Base-by-base conservation (phyloP, 2,888 invertebrate genomes). In the Acleris cristana region DNA sequence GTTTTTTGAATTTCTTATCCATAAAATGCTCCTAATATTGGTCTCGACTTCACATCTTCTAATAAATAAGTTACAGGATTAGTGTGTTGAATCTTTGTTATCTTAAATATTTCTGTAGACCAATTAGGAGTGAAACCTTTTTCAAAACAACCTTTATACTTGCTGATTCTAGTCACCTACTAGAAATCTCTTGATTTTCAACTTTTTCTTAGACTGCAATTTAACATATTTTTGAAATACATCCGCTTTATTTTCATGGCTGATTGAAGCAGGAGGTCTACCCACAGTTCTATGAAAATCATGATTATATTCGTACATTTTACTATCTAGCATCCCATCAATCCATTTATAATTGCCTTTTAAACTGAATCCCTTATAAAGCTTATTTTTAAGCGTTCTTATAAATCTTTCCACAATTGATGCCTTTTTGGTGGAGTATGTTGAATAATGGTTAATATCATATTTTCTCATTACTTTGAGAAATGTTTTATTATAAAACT, bases 21-120 rank as follows among this genome's bases (percentile, higher is more conserved):
- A 70, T 80, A 81, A 70, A 82, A 81, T n/a, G 73, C 72, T 44
- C 79, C 79, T 67, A 73, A 72, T 44, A 84, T 79, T 12, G 69
- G 60, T 60, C 80, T 59, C 49, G 74, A 67, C 59, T 72, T 60
- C 16, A 5, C 14, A 51, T 60, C 51, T 60, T 49, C 30, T 49
- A 49, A 18, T 26, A 26, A 44, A 51, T 78, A 79, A 51, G 75
- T 76, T 23, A 64, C 55, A 10, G 79, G 79, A 61, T 74, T 70
- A 18, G 76, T 79, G 45, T 71, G 40, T 58, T 73, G 65, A 26
- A 78, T 23, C 23, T 23, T 23, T 61, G 67, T 68, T 65, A 59
- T 59, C 18, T 59, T 18, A 48, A 59, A 59, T 59, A 66, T 49
- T 30, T 54, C 55, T 21, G 60, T 56, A 23, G 23, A 23, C 23